These are phyloP conservation scores for Ypsolopha sequella DNA, from an alignment of 2,888 invertebrate genomes.

Conservation along the genomic window DNA sequence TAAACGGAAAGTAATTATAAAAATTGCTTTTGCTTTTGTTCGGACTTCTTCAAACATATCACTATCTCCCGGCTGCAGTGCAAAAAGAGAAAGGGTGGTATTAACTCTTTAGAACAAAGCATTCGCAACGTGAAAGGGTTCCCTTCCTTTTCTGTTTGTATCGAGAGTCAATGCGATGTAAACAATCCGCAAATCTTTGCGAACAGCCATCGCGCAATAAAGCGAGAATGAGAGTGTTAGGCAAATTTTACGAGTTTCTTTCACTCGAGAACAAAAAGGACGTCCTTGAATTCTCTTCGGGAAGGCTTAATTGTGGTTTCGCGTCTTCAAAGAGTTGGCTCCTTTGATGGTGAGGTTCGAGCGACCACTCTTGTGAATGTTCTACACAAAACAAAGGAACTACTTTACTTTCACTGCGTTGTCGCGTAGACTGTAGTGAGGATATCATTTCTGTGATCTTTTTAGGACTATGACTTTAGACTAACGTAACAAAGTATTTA, in stretches of 20 bases:
- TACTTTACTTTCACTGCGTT: slow-evolving; percentile 42
- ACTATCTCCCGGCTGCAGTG: too few relatives aligned
- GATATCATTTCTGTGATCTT: too few relatives aligned
- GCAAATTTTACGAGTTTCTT: slow-evolving; percentile 40
- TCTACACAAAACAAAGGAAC: slow-evolving; percentile 43
- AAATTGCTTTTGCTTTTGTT: too few relatives aligned
- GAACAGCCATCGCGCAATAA: slow-evolving; percentile 37
- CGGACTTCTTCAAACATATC: too few relatives aligned
- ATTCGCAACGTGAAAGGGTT: slow-evolving; percentile 30
- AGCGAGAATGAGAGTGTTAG: slow-evolving; percentile 52
- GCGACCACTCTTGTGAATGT: slow-evolving; percentile 15
- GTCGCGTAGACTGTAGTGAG: too few relatives aligned
- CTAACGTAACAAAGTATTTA: too few relatives aligned
- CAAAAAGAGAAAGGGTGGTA: slow-evolving; percentile 11
- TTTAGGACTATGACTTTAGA: too few relatives aligned
- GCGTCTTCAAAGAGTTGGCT: slow-evolving; percentile 62
- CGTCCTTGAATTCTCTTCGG: slow-evolving; percentile 59
- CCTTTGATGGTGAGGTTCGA: slow-evolving; percentile 31
- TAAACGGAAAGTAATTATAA: too few relatives aligned
- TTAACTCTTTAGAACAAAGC: slow-evolving; percentile 14
- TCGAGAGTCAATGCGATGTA: slow-evolving; percentile 23
- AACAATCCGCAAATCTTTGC: slow-evolving; percentile 34
- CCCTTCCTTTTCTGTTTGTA: slow-evolving; percentile 14
- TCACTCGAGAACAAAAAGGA: slow-evolving; percentile 44
- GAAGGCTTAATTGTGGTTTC: slow-evolving; percentile 64